These are phyloP conservation scores for Himalopsyche kuldschensis DNA, from an alignment of 2,888 invertebrate species.

Conservation along the genomic window DNA sequence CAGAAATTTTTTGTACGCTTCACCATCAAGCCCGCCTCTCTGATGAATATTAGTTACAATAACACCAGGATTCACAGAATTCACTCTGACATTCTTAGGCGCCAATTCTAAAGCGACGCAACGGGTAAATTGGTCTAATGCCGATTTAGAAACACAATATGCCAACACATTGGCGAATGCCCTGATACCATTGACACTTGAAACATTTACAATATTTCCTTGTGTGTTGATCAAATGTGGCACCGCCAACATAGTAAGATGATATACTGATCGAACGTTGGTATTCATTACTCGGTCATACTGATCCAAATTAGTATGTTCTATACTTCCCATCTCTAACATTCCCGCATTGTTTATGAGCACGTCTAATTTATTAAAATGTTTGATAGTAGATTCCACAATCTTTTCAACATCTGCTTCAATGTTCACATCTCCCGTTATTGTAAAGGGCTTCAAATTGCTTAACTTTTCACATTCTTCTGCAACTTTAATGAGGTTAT, in stretches of 20 bases:
- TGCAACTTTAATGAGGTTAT: slow-evolving; percentile 52
- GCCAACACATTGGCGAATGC: slow-evolving; percentile 67
- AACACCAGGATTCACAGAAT: slow-evolving; percentile 72
- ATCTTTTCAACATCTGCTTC: slow-evolving; percentile 47
- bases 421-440: slow-evolving; percentile 44
- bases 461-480: slow-evolving; percentile 21
- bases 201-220: slow-evolving; percentile 62
- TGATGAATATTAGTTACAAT: slow-evolving; percentile 68
- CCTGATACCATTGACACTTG: slow-evolving; percentile 65
- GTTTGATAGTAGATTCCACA: slow-evolving; percentile 46
- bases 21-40: slow-evolving; percentile 64
- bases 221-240: slow-evolving; percentile 54
- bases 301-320: slow-evolving; percentile 55
- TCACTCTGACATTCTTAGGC: slow-evolving; percentile 61
- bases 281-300: slow-evolving; percentile 59
- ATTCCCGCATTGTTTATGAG: slow-evolving; percentile 59
- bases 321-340: slow-evolving; percentile 54
- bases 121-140: slow-evolving; percentile 72
- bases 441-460: slow-evolving; percentile 39
- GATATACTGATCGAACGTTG: slow-evolving; percentile 51
- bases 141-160: slow-evolving; percentile 72
- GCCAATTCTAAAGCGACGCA: slow-evolving; percentile 69
- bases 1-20: slow-evolving; percentile 63
- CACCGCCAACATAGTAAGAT: slow-evolving; percentile 55
- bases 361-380: slow-evolving; percentile 48